phyloP scores from a whole-genome alignment of 2,888 invertebrate genomes.

The Pachliopta kotzebuea region DNA sequence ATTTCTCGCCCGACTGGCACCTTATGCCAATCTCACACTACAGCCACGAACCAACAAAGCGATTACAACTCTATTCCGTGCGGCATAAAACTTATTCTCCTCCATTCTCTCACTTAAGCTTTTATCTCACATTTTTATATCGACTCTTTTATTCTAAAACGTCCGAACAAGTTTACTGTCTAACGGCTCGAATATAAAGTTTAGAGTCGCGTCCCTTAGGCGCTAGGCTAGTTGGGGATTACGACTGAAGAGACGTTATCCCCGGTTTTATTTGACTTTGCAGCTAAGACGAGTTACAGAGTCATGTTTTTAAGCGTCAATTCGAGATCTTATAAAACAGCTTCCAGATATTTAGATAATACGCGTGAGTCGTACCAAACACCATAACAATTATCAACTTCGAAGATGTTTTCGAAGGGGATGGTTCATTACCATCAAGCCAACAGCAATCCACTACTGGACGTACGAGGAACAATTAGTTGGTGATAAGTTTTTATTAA shows the following conservation, averaged over 20 bases:
- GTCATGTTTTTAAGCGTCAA: constrained; percentile 16
- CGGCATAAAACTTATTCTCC: constrained; percentile 16
- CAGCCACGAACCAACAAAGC: constrained; percentile 30
- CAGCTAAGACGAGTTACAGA: constrained; percentile 16
- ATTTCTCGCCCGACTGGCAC: constrained; percentile 51
- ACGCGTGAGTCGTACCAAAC: background rate
- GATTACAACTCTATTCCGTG: constrained; percentile 42
- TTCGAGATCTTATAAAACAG: constrained; percentile 1
- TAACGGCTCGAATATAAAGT: constrained; percentile 14
- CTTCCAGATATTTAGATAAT: background rate
- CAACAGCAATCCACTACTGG: no score
- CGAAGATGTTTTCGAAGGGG: background rate
- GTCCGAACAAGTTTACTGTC: constrained; percentile 23
- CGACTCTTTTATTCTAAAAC: constrained; percentile 11
- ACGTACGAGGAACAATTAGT: no score
- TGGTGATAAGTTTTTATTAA: no score
- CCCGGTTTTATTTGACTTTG: constrained; percentile 30
- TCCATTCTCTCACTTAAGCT: constrained; percentile 25
- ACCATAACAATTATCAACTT: background rate
- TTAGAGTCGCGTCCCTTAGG: constrained; percentile 20
- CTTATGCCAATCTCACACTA: constrained; percentile 37
- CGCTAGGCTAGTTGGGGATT: constrained; percentile 26
- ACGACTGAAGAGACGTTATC: constrained; percentile 32
- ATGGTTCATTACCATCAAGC: no score
- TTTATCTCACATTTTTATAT: constrained; percentile 23